phyloP scores from a whole-genome alignment of 37 sponge, comb jelly and placozoan genomes.

The Agelas oroides region DNA sequence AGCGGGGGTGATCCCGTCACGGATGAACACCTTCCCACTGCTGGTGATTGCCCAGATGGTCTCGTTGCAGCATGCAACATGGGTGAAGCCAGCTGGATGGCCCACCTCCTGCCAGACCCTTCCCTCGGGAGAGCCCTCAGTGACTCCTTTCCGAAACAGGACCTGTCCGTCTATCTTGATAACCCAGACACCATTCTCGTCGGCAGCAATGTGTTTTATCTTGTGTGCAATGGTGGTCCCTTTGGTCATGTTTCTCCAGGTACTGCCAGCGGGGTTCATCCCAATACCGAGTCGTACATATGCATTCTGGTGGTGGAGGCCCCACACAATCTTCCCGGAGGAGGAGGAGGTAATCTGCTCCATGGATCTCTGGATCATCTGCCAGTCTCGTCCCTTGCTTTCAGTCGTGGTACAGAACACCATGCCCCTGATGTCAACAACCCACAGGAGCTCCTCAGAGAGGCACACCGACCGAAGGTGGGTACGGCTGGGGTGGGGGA shows the following conservation, averaged over 20 bases:
- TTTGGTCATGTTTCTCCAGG: constrained; percentile 56
- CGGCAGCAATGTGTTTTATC: constrained; percentile 55
- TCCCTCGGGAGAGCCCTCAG: constrained; percentile 42
- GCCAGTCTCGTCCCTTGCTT: constrained; percentile 45
- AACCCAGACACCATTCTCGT: constrained; percentile 56
- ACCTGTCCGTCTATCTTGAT: constrained; percentile 60
- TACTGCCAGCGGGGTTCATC: constrained; percentile 36
- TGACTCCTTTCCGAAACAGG: constrained; percentile 64
- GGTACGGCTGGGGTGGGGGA: constrained; percentile 42
- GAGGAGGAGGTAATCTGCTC: constrained; percentile 50
- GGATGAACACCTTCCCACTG: constrained; percentile 33
- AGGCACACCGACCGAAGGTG: constrained; percentile 53
- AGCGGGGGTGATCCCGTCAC: constrained; percentile 42
- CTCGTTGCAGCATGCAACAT: constrained; percentile 36
- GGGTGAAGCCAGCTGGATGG: constrained; percentile 18
- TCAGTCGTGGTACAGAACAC: constrained; percentile 39
- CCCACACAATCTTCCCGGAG: constrained; percentile 69
- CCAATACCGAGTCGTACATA: constrained; percentile 64
- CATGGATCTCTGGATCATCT: constrained; percentile 46
- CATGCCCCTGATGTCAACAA: constrained; percentile 34
- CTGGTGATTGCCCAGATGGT: constrained; percentile 55
- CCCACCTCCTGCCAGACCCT: constrained; percentile 61
- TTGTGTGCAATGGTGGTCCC: neutral
- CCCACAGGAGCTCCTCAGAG: constrained; percentile 55
- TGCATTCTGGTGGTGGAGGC: constrained; percentile 52